Evolutionary conservation across 2,113 vertebrate species (phyloP).

Genomic region (Chloebia gouldiae): DNA sequence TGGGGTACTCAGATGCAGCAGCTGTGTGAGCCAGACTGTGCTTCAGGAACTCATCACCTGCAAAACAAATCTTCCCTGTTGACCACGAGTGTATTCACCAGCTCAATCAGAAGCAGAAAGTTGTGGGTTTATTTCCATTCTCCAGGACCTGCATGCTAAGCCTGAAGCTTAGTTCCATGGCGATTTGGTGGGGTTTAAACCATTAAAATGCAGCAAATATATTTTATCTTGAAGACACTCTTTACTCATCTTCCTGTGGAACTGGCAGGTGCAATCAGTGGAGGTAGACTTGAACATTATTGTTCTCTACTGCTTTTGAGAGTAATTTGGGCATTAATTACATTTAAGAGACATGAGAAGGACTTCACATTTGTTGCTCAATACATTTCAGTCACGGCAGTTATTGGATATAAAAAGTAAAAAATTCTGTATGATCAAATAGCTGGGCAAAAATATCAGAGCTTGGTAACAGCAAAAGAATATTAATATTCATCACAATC

Average conservation of each 20-base stretch:
- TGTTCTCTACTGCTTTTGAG: background rate
- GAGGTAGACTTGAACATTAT: background rate
- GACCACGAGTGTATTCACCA: fast-evolving
- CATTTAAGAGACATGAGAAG: background rate
- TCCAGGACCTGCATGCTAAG: background rate
- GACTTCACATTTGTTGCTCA: background rate
- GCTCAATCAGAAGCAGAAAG: background rate
- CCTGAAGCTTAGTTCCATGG: background rate
- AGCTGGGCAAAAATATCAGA: background rate
- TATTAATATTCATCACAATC: background rate
- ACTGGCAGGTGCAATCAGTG: background rate
- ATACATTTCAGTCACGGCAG: background rate
- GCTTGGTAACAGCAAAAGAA: background rate
- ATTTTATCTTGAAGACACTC: background rate
- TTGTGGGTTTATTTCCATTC: background rate
- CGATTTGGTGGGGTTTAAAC: fast-evolving
- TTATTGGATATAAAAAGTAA: background rate
- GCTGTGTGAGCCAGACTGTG: background rate
- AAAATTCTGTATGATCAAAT: background rate
- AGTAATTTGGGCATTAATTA: background rate
- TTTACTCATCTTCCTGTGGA: background rate
- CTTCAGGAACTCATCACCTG: background rate
- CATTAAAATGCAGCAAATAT: background rate
- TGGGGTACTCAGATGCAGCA: background rate
- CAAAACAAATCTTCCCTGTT: background rate